A percentile compares a stretch with the other conserved stretches of the same genome.
Evolutionary conservation across 92 coral and sea anemone species (phyloP).

Genomic region (Scolanthus callimorphus): DNA sequence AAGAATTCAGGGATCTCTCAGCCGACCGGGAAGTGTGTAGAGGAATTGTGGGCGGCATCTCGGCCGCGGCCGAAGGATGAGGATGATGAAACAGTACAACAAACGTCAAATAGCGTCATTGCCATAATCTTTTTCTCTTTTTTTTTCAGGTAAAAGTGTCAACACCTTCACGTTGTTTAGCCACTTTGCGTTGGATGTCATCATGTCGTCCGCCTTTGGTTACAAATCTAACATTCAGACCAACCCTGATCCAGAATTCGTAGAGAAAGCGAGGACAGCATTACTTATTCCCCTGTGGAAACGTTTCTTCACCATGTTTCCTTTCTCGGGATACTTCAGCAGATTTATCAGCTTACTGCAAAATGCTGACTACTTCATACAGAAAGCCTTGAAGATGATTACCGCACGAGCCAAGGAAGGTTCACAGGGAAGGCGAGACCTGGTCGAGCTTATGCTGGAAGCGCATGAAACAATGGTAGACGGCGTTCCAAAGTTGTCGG

Average conservation of each 20-base stretch:
- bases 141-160: constrained; percentile 28
- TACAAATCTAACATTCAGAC: constrained; percentile 37
- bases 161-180: constrained; percentile 27
- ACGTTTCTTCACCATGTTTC: constrained; percentile 48
- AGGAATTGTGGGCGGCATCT: too few species aligned
- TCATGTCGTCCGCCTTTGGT: constrained; percentile 45
- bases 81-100: too few species aligned
- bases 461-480: constrained; percentile 32
- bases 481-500: constrained; percentile 34
- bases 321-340: constrained; percentile 41
- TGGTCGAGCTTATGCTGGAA: constrained; percentile 71
- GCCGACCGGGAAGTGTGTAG: too few species aligned
- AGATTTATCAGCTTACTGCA: constrained; percentile 25
- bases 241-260: constrained; percentile 28
- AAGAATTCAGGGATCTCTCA: too few species aligned
- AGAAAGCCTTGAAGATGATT: constrained; percentile 36
- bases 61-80: too few species aligned
- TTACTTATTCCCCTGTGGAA: constrained; percentile 28
- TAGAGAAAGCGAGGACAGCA: constrained; percentile 18
- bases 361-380: constrained; percentile 40
- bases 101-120: too few species aligned
- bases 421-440: constrained; percentile 44
- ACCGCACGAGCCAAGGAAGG: constrained; percentile 35
- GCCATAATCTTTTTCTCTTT: too few species aligned
- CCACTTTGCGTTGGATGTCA: constrained; percentile 46